Evolutionary conservation across 1,140 invertebrate genomes (phyloP), one percentile per base, ranked within the genome.

Genomic region (Maconellicoccus hirsutus): DNA sequence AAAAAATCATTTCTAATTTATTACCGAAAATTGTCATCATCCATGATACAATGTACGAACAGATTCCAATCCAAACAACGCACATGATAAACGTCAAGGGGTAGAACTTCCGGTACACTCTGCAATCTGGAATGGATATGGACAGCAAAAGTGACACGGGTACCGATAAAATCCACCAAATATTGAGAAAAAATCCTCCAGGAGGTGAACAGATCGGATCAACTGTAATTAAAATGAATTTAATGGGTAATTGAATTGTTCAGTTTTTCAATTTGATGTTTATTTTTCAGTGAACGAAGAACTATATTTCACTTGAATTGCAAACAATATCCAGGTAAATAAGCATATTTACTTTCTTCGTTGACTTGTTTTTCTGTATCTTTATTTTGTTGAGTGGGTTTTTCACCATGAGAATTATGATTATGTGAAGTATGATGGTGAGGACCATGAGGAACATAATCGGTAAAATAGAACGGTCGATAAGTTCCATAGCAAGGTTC

Each of bases 81-180:
- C 85, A 87, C 82, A 88, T 85, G 0, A 83, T 52, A 74, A 89
- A 89, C 0, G 87, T 88, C 0, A 87, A 19, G 0, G 81, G 77
- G 74, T 84, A 88, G 73, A 80, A 84, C 38, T 80, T 82, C 70
- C 76, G 78, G 70, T 82, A 69, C 4, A 79, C 79, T 73, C 85
- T 80, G 52, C 89, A 86, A 76, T 94, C 89, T 0, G 93, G 93
- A 69, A 95, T 85, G 0, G 89, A 87, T 12, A 83, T 73, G 19
- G 81, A 83, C 0, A 94, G 81, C 0, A 88, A 29, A 1, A 91
- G 77, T 73, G 84, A 87, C 0, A 93, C 78, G 0, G 91, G 85
- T 84, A 88, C 86, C 0, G 83, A 86, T 63, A 91, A 83, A 0
- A 88, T 59, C 83, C 88, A 95, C 75, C 75, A 76, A 10, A 72